Evolutionary conservation across 2,113 vertebrate genomes (phyloP), one percentile per base, ranked within the genome.

Genomic region (Amblyornis subalaris): DNA sequence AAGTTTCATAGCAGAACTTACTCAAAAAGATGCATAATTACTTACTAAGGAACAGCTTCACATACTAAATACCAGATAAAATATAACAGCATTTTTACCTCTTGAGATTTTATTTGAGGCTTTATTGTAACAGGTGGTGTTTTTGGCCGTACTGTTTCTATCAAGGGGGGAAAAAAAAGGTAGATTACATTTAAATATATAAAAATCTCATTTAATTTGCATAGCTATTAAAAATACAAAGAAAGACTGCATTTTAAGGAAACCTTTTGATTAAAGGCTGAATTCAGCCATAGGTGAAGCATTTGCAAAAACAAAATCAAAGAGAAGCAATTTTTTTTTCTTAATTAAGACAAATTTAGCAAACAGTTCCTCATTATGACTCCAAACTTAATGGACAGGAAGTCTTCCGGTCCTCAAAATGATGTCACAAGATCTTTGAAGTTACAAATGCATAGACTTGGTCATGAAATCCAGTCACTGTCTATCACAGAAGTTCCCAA

Each of bases 131-230:
- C 98, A 35, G 99, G 99, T 3, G 99, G 99, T 8, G 99, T 99
- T 98, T 99, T 99, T 65, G 99, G 98, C 92, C 99, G 97, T 70
- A 99, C 98, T 55, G 96, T 98, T 97, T 99, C 99, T 99, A 88
- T 76, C 47, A 79, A 95, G 78, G 61, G 38, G 66, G 48, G 53
- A 64, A 92, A 89, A 94, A 71, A 54, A 77, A 50, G 8, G 26
- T 48, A 69, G 31, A 38, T 58, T 44, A 89, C 33, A 83, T 61
- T 91, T 70, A 76, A 87, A 61, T 69, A 67, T 28, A 40, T 22
- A 44, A 69, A 95, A 62, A 70, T 10, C 5, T 62, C 6, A 69
- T 81, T 95, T 62, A 64, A 61, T 66, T 71, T 58, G 24, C 55
- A 66, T 14, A 44, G 16, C 35, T 89, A 26, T 65, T 79, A 79